Base-by-base conservation (phyloP, 1,140 invertebrate species). In the Lerema accius region DNA sequence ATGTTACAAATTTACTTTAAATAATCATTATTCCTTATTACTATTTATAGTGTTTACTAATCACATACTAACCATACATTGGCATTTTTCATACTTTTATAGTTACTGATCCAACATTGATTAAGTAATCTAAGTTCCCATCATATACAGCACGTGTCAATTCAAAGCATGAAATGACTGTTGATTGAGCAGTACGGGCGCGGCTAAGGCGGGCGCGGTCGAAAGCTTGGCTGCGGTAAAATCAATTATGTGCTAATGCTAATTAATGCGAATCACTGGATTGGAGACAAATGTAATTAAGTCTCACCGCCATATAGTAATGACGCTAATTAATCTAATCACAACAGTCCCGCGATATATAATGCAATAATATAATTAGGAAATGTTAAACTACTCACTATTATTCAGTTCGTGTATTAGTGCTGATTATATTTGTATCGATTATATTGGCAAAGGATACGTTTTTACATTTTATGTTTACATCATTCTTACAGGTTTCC, bases 131-230 rank as follows among this genome's bases (percentile, higher is more conserved):
- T 23, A 3, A 23, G 5, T 23, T 23, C 19, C 14, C 50, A 5
- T 46, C n/a, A 49, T 37, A 55, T 6, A 28, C 19, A 62, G 51
- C 76, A 75, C 77, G 74, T 79, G 79, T 68, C 73, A 76, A 76
- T 76, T 75, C 23, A 62, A 35, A 69, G 66, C 76, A 66, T 81
- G 81, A 84, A 84, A 82, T 82, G 71, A 82, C 2, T 77, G 72
- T 84, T 78, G 51, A 72, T 71, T 73, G 73, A 70, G 81, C 39
- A 76, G 81, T 59, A 7, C 40, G 65, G 77, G 75, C 61, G 76
- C 73, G 82, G 67, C 67, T 14, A 64, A 71, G 77, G 74, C 80
- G 68, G 80, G 78, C 69, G 82, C 68, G 80, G 77, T 78, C 71
- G 76, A 73, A 62, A 74, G 72, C 71, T 70, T 66, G 58, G 58